Conservation (phyloP, 2,113 vertebrate species). For the Salvator merianae region DNA sequence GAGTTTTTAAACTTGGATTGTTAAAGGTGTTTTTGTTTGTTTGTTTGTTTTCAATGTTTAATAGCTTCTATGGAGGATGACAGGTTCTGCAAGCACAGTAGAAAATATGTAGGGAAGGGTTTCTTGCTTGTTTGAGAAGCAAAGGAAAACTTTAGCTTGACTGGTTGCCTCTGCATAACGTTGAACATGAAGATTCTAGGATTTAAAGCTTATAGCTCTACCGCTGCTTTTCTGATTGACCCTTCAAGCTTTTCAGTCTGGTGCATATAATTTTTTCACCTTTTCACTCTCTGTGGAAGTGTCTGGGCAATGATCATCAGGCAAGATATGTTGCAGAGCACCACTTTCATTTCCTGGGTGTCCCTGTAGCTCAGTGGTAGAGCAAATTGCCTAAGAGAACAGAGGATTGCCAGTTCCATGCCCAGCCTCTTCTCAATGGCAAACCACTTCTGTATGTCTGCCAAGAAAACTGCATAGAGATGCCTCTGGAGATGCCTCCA, state of each 20-base stretch:
- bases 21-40: neutral
- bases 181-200: neutral
- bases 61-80: neutral
- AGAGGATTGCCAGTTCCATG: too few relatives aligned
- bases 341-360: too few relatives aligned
- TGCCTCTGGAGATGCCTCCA: too few relatives aligned
- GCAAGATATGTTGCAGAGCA: too few relatives aligned
- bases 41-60: conserved; percentile 10
- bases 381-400: too few relatives aligned
- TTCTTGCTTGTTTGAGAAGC: conserved; percentile 18
- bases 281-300: neutral
- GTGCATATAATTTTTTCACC: neutral
- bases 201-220: neutral
- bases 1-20: conserved; percentile 28
- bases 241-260: neutral
- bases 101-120: conserved; percentile 26
- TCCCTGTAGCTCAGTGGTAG: too few relatives aligned
- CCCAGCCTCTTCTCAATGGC: too few relatives aligned
- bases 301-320: neutral
- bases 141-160: conserved; percentile 1
- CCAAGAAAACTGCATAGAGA: neutral
- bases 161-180: neutral
- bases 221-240: too few relatives aligned
- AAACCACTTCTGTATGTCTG: neutral
- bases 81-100: conserved; percentile 3